Evolutionary conservation across 2,113 vertebrate species (phyloP).

Genomic region (Rhabdornis inornatus): DNA sequence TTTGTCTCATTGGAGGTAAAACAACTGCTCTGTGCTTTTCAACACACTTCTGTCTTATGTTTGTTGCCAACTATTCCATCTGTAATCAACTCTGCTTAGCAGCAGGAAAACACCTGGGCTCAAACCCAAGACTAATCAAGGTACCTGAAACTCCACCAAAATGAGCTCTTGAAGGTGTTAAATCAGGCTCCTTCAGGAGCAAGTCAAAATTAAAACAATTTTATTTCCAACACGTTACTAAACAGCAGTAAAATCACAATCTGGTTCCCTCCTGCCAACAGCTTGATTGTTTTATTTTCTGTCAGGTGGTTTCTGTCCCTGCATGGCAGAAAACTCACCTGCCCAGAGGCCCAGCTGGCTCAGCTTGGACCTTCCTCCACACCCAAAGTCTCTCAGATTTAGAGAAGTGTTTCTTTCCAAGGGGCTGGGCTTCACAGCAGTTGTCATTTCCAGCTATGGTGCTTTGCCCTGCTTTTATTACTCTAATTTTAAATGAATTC

Average conservation of each 20-base stretch:
- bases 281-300: not conserved
- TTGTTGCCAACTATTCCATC: not conserved
- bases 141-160: not conserved
- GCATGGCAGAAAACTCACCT: not conserved
- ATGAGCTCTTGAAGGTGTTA: not conserved
- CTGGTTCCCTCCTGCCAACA: not conserved
- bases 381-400: not conserved
- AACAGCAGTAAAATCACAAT: not conserved
- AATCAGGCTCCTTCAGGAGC: not conserved
- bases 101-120: not conserved
- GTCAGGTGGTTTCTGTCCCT: not conserved
- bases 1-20: constrained; percentile 88
- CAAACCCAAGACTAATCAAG: not conserved
- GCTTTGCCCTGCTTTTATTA: not conserved
- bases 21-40: not conserved
- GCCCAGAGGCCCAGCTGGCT: not conserved
- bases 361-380: not conserved
- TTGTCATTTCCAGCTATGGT: not conserved
- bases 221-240: not conserved
- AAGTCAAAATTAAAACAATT: not conserved
- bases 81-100: not conserved
- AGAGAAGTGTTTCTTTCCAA: not conserved
- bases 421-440: not conserved
- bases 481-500: not conserved
- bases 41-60: not conserved